A percentile compares a stretch with the other conserved stretches of the same genome.
Conservation (phyloP, 2,113 vertebrate species). For the Sylvilagus bachmani region DNA sequence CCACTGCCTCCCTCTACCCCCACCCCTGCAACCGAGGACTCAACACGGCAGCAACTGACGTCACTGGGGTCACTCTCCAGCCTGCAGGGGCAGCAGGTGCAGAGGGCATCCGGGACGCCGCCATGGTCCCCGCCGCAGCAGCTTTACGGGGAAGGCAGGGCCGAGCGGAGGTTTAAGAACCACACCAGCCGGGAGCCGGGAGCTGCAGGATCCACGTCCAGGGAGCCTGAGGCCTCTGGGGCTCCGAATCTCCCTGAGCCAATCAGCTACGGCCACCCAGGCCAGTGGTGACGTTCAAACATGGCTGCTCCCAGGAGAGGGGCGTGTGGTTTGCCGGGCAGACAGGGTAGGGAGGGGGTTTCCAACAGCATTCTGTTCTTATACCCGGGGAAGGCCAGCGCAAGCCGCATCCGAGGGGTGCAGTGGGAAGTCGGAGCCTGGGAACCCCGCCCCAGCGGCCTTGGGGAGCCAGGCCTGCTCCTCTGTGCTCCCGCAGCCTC, state of each 20-base stretch:
- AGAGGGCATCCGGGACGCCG: constrained; percentile 78
- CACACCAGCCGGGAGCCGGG: too few relatives aligned
- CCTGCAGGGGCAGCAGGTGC: constrained; percentile 62
- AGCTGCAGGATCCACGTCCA: too few relatives aligned
- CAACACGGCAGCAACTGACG: not conserved
- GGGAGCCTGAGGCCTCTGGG: too few relatives aligned
- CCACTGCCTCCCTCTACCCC: too few relatives aligned
- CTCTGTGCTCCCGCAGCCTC: not conserved
- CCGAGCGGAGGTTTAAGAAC: not conserved
- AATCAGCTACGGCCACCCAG: not conserved
- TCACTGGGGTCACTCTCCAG: not conserved
- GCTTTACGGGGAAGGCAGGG: not conserved
- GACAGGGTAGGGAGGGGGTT: too few relatives aligned
- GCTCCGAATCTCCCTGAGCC: not conserved
- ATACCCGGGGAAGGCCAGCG: not conserved
- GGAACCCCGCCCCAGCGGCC: constrained; percentile 68
- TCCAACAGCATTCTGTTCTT: not conserved
- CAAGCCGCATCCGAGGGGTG: not conserved
- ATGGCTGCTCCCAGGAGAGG: not conserved
- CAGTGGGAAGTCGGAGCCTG: not conserved
- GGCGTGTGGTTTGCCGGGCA: too few relatives aligned
- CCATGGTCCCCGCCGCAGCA: not conserved
- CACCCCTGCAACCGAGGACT: not conserved
- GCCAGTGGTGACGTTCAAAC: not conserved
- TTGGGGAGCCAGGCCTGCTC: constrained; percentile 72